Evolutionary conservation across 92 coral and sea anemone species (phyloP).

Genomic region (Metridium senile): DNA sequence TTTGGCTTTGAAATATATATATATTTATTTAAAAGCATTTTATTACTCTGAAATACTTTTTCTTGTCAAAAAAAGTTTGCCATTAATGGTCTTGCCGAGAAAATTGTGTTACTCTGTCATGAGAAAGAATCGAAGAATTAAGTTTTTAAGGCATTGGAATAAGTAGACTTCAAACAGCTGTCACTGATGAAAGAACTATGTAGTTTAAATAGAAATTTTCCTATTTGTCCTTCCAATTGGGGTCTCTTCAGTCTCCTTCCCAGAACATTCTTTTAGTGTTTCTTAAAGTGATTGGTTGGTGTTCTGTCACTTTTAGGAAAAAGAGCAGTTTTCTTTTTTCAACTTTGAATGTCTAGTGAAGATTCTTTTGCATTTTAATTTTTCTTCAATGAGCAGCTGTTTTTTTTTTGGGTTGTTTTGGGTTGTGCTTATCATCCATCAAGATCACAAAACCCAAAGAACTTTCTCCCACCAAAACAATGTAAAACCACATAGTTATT

Average conservation of each 20-base stretch:
- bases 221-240: slow-evolving; percentile 17
- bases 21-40: neutral
- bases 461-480: slow-evolving; percentile 37
- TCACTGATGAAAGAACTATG: slow-evolving; percentile 26
- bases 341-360: neutral
- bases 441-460: slow-evolving; percentile 35
- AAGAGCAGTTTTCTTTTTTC: slow-evolving; percentile 42
- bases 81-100: neutral
- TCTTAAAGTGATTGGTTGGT: neutral
- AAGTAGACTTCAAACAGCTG: slow-evolving; percentile 17
- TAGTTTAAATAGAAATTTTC: slow-evolving; percentile 1
- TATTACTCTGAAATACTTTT: neutral
- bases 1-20: slow-evolving; percentile 10
- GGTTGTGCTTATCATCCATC: slow-evolving; percentile 22
- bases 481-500: slow-evolving; percentile 19
- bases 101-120: slow-evolving; percentile 13
- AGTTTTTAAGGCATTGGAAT: slow-evolving; percentile 11
- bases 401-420: too few species aligned
- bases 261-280: neutral
- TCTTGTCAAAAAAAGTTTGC: neutral
- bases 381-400: slow-evolving; percentile 26
- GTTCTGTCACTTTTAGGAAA: slow-evolving; percentile 8
- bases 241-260: neutral
- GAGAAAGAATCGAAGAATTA: slow-evolving; percentile 17
- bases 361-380: slow-evolving; percentile 36